phyloP scores from a whole-genome alignment of 1,140 invertebrate species.

The Pseudomyrmex dendroicus region DNA sequence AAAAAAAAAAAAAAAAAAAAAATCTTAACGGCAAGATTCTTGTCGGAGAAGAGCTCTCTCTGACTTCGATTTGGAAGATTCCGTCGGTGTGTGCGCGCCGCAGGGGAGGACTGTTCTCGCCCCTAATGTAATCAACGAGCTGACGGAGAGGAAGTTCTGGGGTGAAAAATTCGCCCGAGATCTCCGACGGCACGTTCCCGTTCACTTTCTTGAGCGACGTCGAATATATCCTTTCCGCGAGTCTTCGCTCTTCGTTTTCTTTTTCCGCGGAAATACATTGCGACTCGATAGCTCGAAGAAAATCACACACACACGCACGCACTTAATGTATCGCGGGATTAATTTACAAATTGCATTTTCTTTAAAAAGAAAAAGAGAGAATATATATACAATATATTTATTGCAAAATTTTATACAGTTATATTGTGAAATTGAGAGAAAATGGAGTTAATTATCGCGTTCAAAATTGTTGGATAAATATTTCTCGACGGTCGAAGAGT shows the following conservation, averaged over 20 bases:
- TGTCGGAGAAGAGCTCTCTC: conserved; percentile 25
- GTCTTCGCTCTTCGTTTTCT: neutral
- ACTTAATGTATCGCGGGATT: neutral
- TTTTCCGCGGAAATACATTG: conserved; percentile 4
- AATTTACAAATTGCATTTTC: neutral
- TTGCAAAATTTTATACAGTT: neutral
- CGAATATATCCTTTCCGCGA: conserved; percentile 9
- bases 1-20: conserved; percentile 5
- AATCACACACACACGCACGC: neutral
- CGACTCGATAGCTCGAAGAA: neutral
- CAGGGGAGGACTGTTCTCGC: conserved; percentile 32
- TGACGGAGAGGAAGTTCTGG: conserved; percentile 12
- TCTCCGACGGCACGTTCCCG: conserved; percentile 32
- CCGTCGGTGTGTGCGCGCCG: conserved; percentile 26
- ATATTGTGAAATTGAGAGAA: neutral
- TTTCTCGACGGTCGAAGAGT: neutral
- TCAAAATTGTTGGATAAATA: conserved; percentile 7
- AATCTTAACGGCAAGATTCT: conserved; percentile 70
- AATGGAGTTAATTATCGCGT: neutral
- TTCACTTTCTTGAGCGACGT: conserved; percentile 40
- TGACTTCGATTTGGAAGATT: conserved; percentile 70
- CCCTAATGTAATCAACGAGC: conserved; percentile 53
- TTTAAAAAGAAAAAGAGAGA: too few species aligned
- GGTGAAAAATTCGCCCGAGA: conserved; percentile 33
- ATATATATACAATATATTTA: neutral